Evolutionary conservation across 2,113 vertebrate genomes (phyloP).

Genomic region (Larimichthys crocea): DNA sequence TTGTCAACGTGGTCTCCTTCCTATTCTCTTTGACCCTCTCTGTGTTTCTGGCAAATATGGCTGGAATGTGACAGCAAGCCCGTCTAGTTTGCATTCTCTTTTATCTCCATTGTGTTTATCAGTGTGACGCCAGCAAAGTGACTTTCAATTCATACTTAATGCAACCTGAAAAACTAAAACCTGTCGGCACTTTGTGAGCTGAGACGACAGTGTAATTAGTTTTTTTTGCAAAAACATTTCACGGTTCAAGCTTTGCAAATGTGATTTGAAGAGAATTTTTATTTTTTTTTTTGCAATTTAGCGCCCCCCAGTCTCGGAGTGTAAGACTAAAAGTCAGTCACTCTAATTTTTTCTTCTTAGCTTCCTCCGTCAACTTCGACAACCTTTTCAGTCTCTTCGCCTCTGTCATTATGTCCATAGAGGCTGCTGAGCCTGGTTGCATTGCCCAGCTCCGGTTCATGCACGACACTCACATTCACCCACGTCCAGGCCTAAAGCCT

Average conservation of each 20-base stretch:
- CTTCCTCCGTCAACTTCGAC: no score
- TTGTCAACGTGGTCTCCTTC: conserved; percentile 42
- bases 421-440: no score
- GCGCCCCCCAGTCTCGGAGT: no score
- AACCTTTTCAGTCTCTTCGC: no score
- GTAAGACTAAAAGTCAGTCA: no score
- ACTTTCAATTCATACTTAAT: conserved; percentile 12
- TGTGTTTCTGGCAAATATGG: conserved; percentile 41
- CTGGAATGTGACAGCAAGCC: conserved; percentile 53
- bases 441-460: no score
- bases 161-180: background rate
- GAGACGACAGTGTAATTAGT: background rate
- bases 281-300: no score
- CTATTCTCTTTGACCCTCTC: conserved; percentile 27
- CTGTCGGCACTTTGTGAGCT: background rate
- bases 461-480: no score
- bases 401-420: no score
- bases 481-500: no score
- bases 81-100: conserved; percentile 9
- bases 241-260: background rate
- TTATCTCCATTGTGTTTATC: conserved; percentile 23
- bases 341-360: no score
- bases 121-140: background rate
- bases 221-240: background rate
- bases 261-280: no score